A percentile compares a stretch with the other conserved stretches of the same genome.
Conservation (phyloP, 2,888 invertebrate genomes). For the Calameuta idolon region DNA sequence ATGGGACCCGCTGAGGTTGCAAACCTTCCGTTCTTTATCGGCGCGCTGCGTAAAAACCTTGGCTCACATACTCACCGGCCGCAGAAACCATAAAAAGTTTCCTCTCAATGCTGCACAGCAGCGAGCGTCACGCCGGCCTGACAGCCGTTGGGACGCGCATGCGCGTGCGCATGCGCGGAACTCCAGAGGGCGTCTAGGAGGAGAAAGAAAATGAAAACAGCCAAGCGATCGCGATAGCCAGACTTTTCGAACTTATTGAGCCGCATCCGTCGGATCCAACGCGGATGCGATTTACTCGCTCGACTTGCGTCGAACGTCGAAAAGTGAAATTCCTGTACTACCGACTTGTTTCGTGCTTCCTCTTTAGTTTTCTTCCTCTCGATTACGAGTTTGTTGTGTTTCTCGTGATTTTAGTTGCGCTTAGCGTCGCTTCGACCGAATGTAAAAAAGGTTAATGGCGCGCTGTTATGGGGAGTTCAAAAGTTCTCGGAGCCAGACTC, state of each 20-base stretch:
- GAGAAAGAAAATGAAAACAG: neutral
- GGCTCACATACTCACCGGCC: conserved; percentile 18
- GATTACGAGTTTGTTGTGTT: too few relatives aligned
- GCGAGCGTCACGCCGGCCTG: neutral
- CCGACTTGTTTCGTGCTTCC: neutral
- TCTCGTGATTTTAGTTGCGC: too few relatives aligned
- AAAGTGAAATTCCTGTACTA: neutral
- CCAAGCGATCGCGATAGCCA: too few relatives aligned
- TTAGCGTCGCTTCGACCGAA: too few relatives aligned
- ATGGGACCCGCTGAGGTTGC: neutral
- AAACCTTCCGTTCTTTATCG: neutral
- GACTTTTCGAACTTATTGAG: too few relatives aligned
- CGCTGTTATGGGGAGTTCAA: too few relatives aligned
- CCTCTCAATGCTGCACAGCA: neutral
- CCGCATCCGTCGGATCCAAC: too few relatives aligned
- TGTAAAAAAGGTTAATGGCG: too few relatives aligned
- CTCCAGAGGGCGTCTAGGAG: neutral
- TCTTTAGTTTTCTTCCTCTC: neutral
- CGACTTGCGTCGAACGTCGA: neutral
- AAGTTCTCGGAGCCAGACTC: neutral
- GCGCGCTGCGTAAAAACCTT: conserved; percentile 14
- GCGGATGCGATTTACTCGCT: too few relatives aligned
- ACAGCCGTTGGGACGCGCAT: too few relatives aligned
- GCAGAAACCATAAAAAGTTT: conserved; percentile 7
- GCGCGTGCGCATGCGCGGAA: too few relatives aligned